These are phyloP conservation scores for Diadegma fenestrale DNA, from an alignment of 2,888 invertebrate species.

Conservation along the genomic window DNA sequence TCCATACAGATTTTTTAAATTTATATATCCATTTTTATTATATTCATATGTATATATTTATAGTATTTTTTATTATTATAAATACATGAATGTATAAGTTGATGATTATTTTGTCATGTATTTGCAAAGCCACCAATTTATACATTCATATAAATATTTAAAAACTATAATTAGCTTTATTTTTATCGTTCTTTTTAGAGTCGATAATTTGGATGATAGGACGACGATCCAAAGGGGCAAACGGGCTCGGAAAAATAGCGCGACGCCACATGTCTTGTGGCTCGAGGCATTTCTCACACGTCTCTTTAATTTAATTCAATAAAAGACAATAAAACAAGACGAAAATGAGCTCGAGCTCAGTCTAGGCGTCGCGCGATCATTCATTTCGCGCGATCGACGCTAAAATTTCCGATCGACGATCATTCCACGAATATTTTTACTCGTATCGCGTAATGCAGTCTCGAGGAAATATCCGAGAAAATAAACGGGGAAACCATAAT, in stretches of 20 bases:
- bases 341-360: constrained; percentile 77
- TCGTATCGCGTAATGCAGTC: constrained; percentile 36
- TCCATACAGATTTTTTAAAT: constrained; percentile 63
- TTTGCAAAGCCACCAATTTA: constrained; percentile 42
- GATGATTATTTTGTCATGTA: constrained; percentile 28
- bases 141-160: constrained; percentile 49
- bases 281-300: constrained; percentile 69
- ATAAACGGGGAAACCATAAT: not conserved
- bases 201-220: constrained; percentile 75
- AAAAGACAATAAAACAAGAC: constrained; percentile 3
- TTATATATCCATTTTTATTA: constrained; percentile 58
- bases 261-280: constrained; percentile 81
- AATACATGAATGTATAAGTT: constrained; percentile 68
- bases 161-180: constrained; percentile 49
- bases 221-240: constrained; percentile 68
- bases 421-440: constrained; percentile 59
- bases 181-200: constrained; percentile 65
- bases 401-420: constrained; percentile 57
- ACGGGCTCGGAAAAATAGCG: constrained; percentile 70
- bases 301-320: constrained; percentile 13
- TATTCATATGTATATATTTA: constrained; percentile 62
- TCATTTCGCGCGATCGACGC: constrained; percentile 54
- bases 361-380: constrained; percentile 78
- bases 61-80: constrained; percentile 58
- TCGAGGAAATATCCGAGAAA: constrained; percentile 38